Evolutionary conservation across 2,888 invertebrate species (phyloP).

Genomic region (Amiota mariae): DNA sequence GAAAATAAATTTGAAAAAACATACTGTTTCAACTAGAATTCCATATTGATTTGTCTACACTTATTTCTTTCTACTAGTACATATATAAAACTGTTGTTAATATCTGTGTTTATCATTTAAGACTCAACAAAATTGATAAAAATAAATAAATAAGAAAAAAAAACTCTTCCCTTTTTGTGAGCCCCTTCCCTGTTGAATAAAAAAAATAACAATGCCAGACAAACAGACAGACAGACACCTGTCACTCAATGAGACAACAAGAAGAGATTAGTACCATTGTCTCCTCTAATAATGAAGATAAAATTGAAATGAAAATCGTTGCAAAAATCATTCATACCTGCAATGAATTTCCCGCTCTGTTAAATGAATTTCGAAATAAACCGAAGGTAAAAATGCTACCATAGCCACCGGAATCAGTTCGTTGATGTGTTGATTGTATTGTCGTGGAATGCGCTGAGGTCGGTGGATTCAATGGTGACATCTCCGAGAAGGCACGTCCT

Average conservation of each 20-base stretch:
- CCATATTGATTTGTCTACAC: too few species aligned
- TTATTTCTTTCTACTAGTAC: too few species aligned
- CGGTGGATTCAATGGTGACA: conserved; percentile 72
- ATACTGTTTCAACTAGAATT: too few species aligned
- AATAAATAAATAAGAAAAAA: too few species aligned
- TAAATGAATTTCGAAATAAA: conserved; percentile 65
- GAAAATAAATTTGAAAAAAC: too few species aligned
- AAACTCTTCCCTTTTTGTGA: not conserved
- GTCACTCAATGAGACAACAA: not conserved
- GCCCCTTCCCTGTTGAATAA: not conserved
- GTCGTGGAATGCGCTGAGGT: conserved; percentile 42
- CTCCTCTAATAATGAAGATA: not conserved
- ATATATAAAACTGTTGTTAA: conserved; percentile 1
- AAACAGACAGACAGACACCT: not conserved
- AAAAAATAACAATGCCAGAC: not conserved
- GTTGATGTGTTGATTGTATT: conserved; percentile 50
- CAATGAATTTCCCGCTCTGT: conserved; percentile 56
- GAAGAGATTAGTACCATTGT: not conserved
- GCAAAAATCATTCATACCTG: conserved; percentile 60
- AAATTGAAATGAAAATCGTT: too few species aligned
- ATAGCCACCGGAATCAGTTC: conserved; percentile 58
- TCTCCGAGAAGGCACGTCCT: conserved; percentile 70
- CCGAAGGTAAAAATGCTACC: conserved; percentile 72
- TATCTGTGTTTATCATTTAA: conserved; percentile 14
- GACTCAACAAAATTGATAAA: not conserved